Conservation (phyloP, 2,797 vertebrate genomes). For the Geotrypetes seraphini region DNA sequence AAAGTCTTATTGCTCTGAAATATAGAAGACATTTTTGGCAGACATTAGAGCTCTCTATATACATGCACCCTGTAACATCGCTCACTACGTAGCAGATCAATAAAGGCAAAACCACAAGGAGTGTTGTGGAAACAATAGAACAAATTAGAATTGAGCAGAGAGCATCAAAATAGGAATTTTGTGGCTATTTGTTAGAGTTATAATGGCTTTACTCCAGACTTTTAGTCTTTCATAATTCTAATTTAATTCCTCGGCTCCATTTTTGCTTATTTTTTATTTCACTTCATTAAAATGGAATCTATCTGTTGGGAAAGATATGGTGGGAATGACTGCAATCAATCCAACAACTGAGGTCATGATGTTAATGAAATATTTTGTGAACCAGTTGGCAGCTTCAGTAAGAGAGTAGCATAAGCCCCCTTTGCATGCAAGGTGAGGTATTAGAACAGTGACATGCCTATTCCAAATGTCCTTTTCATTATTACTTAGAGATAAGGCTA, state of each 20-base stretch:
- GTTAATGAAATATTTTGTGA: slow-evolving; percentile 18
- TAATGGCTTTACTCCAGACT: too few relatives aligned
- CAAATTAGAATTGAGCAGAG: too few relatives aligned
- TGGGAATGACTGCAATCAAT: not conserved
- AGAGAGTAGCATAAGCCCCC: not conserved
- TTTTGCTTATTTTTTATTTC: not conserved
- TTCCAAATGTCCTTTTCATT: slow-evolving; percentile 11
- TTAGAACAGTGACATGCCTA: slow-evolving; percentile 7
- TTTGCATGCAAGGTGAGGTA: slow-evolving; percentile 4
- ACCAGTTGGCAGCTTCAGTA: not conserved
- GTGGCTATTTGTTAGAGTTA: too few relatives aligned
- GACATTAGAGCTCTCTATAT: too few relatives aligned
- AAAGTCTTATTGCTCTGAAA: too few relatives aligned
- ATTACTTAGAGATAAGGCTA: slow-evolving; percentile 20
- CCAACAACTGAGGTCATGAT: slow-evolving; percentile 7
- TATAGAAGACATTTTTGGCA: too few relatives aligned
- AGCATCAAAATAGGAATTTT: too few relatives aligned
- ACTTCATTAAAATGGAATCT: slow-evolving; percentile 5
- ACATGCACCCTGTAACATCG: too few relatives aligned
- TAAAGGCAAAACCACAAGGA: too few relatives aligned
- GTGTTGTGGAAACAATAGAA: too few relatives aligned
- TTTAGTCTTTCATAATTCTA: not conserved
- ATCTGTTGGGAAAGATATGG: not conserved
- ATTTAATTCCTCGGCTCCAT: not conserved
- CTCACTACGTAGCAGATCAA: too few relatives aligned